Percentiles rank a stretch among this genome's conserved stretches.
phyloP scores from a whole-genome alignment of 2,797 vertebrate species.

The Synaphobranchus kaupii region DNA sequence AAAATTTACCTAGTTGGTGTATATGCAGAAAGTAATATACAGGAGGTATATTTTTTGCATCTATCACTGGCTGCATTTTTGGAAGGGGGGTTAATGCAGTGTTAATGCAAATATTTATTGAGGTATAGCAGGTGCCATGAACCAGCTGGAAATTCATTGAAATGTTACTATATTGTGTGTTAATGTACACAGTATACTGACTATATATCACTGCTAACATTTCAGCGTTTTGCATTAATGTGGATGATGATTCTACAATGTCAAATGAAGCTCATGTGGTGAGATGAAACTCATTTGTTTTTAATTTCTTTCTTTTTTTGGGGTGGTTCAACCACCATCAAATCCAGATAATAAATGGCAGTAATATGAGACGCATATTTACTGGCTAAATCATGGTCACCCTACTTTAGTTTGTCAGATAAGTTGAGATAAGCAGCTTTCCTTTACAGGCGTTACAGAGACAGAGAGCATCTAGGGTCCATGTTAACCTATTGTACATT shows the following conservation, averaged over 20 bases:
- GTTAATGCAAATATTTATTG: conserved; percentile 3
- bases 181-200: background rate
- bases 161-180: background rate
- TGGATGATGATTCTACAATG: background rate
- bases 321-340: background rate
- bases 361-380: background rate
- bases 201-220: background rate
- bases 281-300: background rate
- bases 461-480: background rate
- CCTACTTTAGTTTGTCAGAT: conserved; percentile 40
- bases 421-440: no score
- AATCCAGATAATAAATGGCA: background rate
- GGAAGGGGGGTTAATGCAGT: background rate
- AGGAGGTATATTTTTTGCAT: background rate
- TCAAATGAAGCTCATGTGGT: background rate
- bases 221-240: background rate
- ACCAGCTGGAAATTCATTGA: background rate
- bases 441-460: background rate
- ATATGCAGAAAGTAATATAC: background rate
- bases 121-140: background rate
- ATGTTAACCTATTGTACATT: background rate
- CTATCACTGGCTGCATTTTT: background rate
- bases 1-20: conserved; percentile 15
- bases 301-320: background rate
- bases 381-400: background rate